Base-by-base conservation (phyloP, 2,797 vertebrate species). In the Tokudaia muenninki region DNA sequence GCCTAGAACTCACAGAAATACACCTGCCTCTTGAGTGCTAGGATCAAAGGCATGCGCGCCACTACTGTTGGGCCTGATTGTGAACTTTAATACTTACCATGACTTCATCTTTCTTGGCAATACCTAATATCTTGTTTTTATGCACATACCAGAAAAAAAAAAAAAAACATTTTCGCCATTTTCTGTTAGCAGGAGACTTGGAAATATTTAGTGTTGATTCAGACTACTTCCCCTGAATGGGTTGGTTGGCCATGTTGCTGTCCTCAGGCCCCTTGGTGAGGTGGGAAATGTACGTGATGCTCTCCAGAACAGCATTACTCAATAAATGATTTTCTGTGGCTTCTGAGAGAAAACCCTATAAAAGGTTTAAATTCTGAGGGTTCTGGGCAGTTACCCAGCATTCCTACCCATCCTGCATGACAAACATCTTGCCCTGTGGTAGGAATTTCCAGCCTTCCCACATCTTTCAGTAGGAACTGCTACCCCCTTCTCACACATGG, bases 401-500 rank as follows among this genome's bases (percentile, higher is more conserved):
- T 97, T 75, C 57, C 82, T 55, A 1, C 75, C 70, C 63, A 50
- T 97, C 84, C 88, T 91, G 65, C 90, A 41, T 96, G 95, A 96
- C 98, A 94, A 90, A 92, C 94, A 74, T 98, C 96, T 96, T 95
- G 92, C 95, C 88, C 41, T 86, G 72, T 89, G 41, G n/a, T 93
- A 89, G 95, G 97, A 94, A 82, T 87, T 96, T 92, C 97, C 97
- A 97, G 89, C 94, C 67, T 22, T 96, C 97, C 95, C 75, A 47
- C 78, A 81, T 52, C 96, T 98, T 97, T 98, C 97, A 98, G 83
- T 97, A 96, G 70, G n/a, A 83, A 50, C 96, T 95, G 87, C 97
- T 96, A 96, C 92, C 91, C 94, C 83, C 92, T 84, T 90, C 97
- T 96, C 9, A 97, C 96, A 91, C 0, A 0, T 90, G 79, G 94